phyloP scores from a whole-genome alignment of 2,888 invertebrate species.

The Nomada fabriciana region DNA sequence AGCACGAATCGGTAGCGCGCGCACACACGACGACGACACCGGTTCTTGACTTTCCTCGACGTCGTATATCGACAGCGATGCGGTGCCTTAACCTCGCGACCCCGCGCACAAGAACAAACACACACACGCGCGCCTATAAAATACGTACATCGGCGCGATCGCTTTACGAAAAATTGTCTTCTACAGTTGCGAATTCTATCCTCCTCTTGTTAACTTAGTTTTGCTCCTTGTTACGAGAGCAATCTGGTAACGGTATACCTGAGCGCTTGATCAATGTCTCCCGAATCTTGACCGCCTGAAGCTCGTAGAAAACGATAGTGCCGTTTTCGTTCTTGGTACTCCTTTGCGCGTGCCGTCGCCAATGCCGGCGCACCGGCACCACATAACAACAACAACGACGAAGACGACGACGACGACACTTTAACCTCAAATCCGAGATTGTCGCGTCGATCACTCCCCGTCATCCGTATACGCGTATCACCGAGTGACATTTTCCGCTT shows the following conservation, averaged over 20 bases:
- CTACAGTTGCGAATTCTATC: conserved; percentile 18
- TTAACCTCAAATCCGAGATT: conserved; percentile 68
- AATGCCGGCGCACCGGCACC: conserved; percentile 76
- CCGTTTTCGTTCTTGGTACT: conserved; percentile 63
- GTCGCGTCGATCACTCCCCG: conserved; percentile 72
- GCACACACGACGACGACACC: conserved; percentile 58
- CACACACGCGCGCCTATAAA: conserved; percentile 27
- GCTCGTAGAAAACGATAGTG: conserved; percentile 51
- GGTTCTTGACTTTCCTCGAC: conserved; percentile 61
- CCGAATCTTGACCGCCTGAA: conserved; percentile 24
- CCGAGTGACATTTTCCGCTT: conserved; percentile 72
- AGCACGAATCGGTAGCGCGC: conserved; percentile 48
- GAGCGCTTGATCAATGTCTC: conserved; percentile 39
- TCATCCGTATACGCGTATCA: conserved; percentile 71
- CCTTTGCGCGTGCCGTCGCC: conserved; percentile 73
- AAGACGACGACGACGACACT: conserved; percentile 62
- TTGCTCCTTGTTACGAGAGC: conserved; percentile 6
- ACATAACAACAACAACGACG: conserved; percentile 56
- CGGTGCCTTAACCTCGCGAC: conserved; percentile 68
- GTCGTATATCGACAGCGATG: conserved; percentile 64
- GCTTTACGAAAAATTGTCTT: conserved; percentile 28
- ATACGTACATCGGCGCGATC: conserved; percentile 28
- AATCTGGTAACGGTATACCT: conserved; percentile 5
- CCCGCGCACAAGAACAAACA: conserved; percentile 44
- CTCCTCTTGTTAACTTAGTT: background rate